phyloP scores from a whole-genome alignment of 2,113 vertebrate species.

The Pipa parva region DNA sequence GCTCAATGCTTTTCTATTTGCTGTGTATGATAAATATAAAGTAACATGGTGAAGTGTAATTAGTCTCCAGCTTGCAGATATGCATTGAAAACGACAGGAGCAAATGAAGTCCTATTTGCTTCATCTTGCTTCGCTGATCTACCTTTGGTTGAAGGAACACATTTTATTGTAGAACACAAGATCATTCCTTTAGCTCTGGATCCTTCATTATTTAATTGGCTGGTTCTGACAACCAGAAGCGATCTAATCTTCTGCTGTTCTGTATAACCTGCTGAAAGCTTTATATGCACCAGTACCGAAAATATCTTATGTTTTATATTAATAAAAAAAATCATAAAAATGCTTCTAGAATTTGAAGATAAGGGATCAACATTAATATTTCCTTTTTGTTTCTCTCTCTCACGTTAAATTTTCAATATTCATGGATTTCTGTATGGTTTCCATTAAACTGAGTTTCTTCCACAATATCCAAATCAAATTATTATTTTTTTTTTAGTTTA shows the following conservation, averaged over 20 bases:
- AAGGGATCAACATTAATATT: too few species aligned
- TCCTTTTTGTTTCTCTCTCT: too few species aligned
- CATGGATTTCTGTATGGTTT: too few species aligned
- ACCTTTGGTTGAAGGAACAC: background rate
- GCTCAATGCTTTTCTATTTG: background rate
- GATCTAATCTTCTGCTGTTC: background rate
- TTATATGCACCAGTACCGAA: background rate
- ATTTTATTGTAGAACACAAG: background rate
- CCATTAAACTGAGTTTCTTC: too few species aligned
- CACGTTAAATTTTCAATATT: too few species aligned
- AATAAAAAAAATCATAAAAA: background rate
- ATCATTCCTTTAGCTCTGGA: background rate
- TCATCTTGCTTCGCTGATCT: conserved; percentile 4
- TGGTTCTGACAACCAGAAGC: background rate
- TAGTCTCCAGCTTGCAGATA: conserved; percentile 16
- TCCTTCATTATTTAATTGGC: conserved; percentile 21
- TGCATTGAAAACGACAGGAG: conserved; percentile 3
- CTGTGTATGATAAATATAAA: background rate
- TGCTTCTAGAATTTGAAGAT: too few species aligned
- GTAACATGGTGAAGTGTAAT: background rate
- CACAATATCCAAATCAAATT: too few species aligned
- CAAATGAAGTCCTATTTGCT: background rate
- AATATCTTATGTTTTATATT: background rate
- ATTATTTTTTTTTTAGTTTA: too few species aligned
- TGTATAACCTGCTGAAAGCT: background rate